Conservation (phyloP, 2,888 invertebrate genomes). For the Parthenolecanium corni region DNA sequence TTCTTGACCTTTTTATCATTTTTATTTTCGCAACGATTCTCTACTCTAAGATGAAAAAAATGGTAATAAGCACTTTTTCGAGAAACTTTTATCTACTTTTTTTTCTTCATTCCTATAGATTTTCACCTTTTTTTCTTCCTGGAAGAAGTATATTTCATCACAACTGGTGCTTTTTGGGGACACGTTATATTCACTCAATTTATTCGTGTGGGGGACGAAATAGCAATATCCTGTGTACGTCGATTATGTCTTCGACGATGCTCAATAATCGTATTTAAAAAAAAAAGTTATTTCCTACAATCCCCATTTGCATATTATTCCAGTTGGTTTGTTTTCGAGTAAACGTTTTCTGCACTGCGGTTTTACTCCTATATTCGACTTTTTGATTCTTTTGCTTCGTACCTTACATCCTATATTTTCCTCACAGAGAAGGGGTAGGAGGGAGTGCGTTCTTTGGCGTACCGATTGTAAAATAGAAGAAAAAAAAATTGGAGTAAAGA, state of each 20-base stretch:
- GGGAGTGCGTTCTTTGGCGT: not conserved
- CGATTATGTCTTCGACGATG: constrained; percentile 7
- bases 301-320: constrained; percentile 27
- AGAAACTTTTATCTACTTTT: not conserved
- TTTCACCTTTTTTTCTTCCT: constrained; percentile 1
- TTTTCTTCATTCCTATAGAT: not conserved
- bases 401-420: not conserved
- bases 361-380: not conserved
- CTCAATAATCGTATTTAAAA: constrained; percentile 26
- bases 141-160: constrained; percentile 1
- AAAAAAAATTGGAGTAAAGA: not conserved
- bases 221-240: constrained; percentile 14
- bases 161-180: not conserved
- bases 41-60: not conserved
- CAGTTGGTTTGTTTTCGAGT: constrained; percentile 19
- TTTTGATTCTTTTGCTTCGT: not conserved
- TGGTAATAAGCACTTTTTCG: constrained; percentile 9
- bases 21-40: not conserved
- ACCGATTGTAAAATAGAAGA: not conserved
- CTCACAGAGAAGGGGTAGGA: not conserved
- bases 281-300: constrained; percentile 19
- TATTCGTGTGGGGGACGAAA: constrained; percentile 4
- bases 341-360: constrained; percentile 14
- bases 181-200: constrained; percentile 23
- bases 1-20: not conserved